Conservation (phyloP, 2,797 vertebrate species). For the Cetoscarus ocellatus region DNA sequence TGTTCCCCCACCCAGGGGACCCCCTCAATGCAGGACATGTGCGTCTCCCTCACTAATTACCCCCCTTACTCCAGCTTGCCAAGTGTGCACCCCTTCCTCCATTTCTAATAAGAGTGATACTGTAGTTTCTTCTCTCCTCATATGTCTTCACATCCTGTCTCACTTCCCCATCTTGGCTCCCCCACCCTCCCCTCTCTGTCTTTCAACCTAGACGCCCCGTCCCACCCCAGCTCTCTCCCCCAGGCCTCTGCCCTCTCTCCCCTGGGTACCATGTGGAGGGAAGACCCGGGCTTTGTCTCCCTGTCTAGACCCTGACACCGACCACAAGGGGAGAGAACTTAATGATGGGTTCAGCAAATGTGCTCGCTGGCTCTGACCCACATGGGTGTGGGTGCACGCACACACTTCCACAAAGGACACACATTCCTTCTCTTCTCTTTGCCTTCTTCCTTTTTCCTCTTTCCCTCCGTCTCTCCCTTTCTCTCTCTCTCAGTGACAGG, state of each 20-base stretch:
- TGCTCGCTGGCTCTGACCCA: conserved; percentile 59
- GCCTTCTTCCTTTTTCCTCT: conserved; percentile 23
- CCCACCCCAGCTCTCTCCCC: conserved; percentile 51
- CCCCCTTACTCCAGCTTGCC: conserved; percentile 69
- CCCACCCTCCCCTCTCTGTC: conserved; percentile 18
- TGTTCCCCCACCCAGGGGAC: conserved; percentile 68
- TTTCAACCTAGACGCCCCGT: conserved; percentile 61
- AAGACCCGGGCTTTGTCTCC: conserved; percentile 74
- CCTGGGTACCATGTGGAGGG: conserved; percentile 73
- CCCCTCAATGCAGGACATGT: conserved; percentile 70
- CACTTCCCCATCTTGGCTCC: conserved; percentile 4
- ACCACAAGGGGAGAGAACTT: conserved; percentile 75
- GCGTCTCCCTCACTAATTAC: conserved; percentile 78
- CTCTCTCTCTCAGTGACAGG: conserved; percentile 58
- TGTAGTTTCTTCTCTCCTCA: conserved; percentile 55
- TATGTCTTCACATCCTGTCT: conserved; percentile 34
- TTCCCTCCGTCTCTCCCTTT: conserved; percentile 7
- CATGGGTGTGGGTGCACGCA: conserved; percentile 26
- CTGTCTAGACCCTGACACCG: conserved; percentile 75
- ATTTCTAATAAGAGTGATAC: conserved; percentile 57
- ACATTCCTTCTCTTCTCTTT: conserved; percentile 25
- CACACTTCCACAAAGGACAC: conserved; percentile 12
- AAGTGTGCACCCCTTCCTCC: conserved; percentile 53
- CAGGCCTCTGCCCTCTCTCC: conserved; percentile 74
- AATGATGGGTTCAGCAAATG: conserved; percentile 80